phyloP scores from a whole-genome alignment of 2,113 vertebrate genomes.

The Cebus imitator region DNA sequence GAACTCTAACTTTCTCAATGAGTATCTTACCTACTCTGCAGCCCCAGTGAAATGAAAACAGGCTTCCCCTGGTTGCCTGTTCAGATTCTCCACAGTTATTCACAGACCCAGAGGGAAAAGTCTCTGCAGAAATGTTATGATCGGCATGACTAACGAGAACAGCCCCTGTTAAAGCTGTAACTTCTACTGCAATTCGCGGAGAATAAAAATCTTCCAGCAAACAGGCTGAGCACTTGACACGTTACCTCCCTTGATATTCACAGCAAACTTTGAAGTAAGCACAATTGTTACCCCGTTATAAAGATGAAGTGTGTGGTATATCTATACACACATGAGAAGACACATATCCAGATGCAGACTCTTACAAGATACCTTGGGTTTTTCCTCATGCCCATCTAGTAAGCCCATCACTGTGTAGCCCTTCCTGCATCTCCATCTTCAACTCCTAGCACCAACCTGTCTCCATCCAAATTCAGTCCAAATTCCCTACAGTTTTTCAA shows the following conservation, averaged over 20 bases:
- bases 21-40: not conserved
- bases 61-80: not conserved
- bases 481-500: not conserved
- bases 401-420: not conserved
- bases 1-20: not conserved
- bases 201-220: not conserved
- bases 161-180: not conserved
- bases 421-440: not conserved
- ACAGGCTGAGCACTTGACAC: not conserved
- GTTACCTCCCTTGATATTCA: not conserved
- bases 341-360: not conserved
- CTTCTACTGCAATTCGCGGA: not conserved
- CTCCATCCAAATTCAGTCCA: not conserved
- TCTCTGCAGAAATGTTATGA: not conserved
- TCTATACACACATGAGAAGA: not conserved
- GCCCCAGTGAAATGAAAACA: not conserved
- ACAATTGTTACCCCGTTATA: not conserved
- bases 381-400: not conserved
- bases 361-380: no score
- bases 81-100: not conserved
- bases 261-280: not conserved
- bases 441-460: not conserved
- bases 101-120: not conserved
- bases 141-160: not conserved
- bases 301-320: not conserved